phyloP scores from a whole-genome alignment of 2,888 invertebrate genomes.

The Pycnomerus fuliginosus region DNA sequence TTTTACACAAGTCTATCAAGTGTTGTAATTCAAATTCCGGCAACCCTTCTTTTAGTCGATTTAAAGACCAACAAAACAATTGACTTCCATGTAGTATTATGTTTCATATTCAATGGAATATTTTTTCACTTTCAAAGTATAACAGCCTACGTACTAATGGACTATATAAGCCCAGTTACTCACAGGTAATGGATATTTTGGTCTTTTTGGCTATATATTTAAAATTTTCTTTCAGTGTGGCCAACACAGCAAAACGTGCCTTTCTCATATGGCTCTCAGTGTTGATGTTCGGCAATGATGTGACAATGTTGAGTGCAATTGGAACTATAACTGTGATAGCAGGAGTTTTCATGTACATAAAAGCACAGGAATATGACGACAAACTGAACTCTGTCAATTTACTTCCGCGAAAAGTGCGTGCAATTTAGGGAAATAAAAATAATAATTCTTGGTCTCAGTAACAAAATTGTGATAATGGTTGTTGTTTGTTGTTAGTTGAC shows the following conservation, averaged over 20 bases:
- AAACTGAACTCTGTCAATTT: constrained; percentile 44
- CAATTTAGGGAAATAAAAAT: constrained; percentile 44
- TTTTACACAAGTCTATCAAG: constrained; percentile 77
- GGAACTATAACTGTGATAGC: constrained; percentile 70
- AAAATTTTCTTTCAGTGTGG: constrained; percentile 61
- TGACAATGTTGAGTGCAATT: constrained; percentile 69
- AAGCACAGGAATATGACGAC: constrained; percentile 65
- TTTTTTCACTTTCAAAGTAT: constrained; percentile 81
- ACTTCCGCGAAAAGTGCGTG: constrained; percentile 50
- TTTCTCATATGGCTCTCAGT: constrained; percentile 77
- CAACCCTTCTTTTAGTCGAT: constrained; percentile 67
- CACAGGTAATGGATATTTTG: constrained; percentile 59
- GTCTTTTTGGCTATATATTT: constrained; percentile 4
- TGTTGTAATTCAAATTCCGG: constrained; percentile 70
- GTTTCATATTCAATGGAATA: constrained; percentile 68
- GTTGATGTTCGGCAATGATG: constrained; percentile 71
- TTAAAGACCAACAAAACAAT: constrained; percentile 56
- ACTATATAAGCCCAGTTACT: constrained; percentile 77
- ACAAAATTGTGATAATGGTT: constrained; percentile 4
- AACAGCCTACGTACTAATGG: constrained; percentile 76
- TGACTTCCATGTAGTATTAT: constrained; percentile 55
- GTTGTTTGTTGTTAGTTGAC: constrained; percentile 25
- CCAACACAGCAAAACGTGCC: constrained; percentile 77
- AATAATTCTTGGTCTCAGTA: constrained; percentile 2
- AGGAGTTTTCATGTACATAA: constrained; percentile 73